Base-by-base conservation (phyloP, 2,797 vertebrate species). In the Adrianichthys oophorus region DNA sequence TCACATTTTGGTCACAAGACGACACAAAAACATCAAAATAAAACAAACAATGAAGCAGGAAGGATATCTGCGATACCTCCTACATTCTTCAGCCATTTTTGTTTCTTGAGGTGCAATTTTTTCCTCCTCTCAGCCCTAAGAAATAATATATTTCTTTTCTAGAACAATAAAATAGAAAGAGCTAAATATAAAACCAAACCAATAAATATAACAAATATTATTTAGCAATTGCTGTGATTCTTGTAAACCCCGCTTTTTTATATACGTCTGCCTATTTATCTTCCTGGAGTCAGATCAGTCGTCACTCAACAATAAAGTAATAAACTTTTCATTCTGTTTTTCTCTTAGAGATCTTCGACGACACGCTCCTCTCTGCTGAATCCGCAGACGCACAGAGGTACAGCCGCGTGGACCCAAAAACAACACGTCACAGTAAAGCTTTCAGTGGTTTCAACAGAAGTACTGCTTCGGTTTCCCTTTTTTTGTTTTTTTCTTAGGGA, bases 31-130 rank as follows among this genome's bases (percentile, higher is more conserved):
- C 45, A 72, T 56, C 10, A n/a, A 62, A 61, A 58, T 37, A 46
- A 21, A 80, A 78, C 50, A 70, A 79, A 85, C 86, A 74, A 87
- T 84, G 84, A 90, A 91, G 76, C 70, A 87, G 66, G 84, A 93
- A 93, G 91, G 92, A 92, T 83, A 85, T 90, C 89, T 85, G 81
- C 92, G 79, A 83, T 83, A 92, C 91, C 91, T 92, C 92, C 93
- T 94, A 97, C 95, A 97, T 97, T 97, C 96, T 93, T 94, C 86
- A 94, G 95, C 95, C 93, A 94, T 94, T 87, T 93, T 81, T 74
- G 68, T 86, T 82, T 85, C 76, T 84, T 91, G 89, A 93, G 91
- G 93, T 93, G 91, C 92, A 56, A 42, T 52, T 59, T 37, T 12
- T 81, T 82, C 79, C 68, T 55, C 56, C 64, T 72, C 69, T 91